Evolutionary conservation across 2,113 vertebrate genomes (phyloP).

Genomic region (Alligator mississippiensis): DNA sequence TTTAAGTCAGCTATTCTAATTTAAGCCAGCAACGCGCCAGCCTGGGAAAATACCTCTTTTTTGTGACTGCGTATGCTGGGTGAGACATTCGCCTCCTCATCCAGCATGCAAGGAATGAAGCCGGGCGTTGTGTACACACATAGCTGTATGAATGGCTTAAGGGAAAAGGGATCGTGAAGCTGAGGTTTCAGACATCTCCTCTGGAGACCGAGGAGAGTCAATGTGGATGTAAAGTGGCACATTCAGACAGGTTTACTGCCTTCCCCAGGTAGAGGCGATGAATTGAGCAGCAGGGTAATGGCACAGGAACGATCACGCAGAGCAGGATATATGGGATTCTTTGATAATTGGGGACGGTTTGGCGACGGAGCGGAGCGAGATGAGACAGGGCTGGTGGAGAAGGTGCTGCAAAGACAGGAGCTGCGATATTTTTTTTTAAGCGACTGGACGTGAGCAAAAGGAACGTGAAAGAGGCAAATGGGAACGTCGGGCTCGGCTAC

Average conservation of each 20-base stretch:
- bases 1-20: conserved; percentile 37
- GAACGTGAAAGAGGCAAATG: conserved; percentile 14
- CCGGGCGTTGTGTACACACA: not conserved
- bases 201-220: conserved; percentile 43
- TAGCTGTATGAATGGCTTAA: not conserved
- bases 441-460: conserved; percentile 39
- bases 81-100: not conserved
- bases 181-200: not conserved
- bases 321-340: conserved; percentile 63
- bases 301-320: conserved; percentile 45
- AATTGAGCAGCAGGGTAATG: conserved; percentile 45
- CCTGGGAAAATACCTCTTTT: conserved; percentile 16
- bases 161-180: conserved; percentile 38
- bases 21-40: not conserved
- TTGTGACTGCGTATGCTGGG: not conserved
- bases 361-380: conserved; percentile 53
- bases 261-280: conserved; percentile 53
- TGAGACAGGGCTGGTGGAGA: conserved; percentile 50
- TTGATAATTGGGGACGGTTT: conserved; percentile 71
- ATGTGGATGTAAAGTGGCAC: conserved; percentile 52
- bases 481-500: conserved; percentile 49
- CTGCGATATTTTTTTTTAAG: conserved; percentile 54
- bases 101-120: not conserved
- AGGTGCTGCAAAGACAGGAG: conserved; percentile 48
- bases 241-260: conserved; percentile 59